Base-by-base conservation (phyloP, 2,113 vertebrate species). In the Nesogale talazaci region DNA sequence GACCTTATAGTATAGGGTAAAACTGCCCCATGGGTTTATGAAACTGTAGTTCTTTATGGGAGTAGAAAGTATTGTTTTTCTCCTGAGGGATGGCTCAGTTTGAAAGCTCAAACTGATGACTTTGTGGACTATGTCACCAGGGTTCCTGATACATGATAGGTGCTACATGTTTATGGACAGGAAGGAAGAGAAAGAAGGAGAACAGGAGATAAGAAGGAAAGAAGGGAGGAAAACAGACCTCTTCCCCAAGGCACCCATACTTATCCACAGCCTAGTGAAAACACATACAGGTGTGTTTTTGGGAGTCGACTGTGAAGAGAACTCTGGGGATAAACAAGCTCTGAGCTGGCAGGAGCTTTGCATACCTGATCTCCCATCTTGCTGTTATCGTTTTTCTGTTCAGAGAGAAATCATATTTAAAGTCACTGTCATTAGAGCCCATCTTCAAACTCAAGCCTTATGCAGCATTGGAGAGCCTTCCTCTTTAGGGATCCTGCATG, bases 121-220 rank as follows among this genome's bases (percentile, higher is more conserved):
- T 12, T 52, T 52, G 46, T 52, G 9, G 46, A 52, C 46, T 52
- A 52, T 52, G 10, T 12, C 46, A 52, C 46, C 46, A 52, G 9
- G 46, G 46, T 12, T 52, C 46, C 46, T 52, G 46, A 52, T 52
- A 52, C 46, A 52, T 52, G 9, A 52, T 52, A 89, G 7, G 59
- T 72, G 20, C 9, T 69, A 34, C 69, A 77, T 70, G 65, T 8
- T 59, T 2, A 52, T 40, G 59, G 38, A 67, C 20, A 42, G 27
- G 12, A 27, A 84, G 16, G 84, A 82, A 89, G 61, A 65, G 23
- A 29, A 10, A 27, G 63, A 65, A 65, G 7, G 63, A 61, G 46
- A 14, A 61, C 23, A 61, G 57, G 94, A 96, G 95, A 85, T 85
- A 56, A 86, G 56, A 82, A 83, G 95, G 92, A 57, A 96, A 94